phyloP scores from a whole-genome alignment of 2,113 vertebrate species.

The Amblyopsis rosae region DNA sequence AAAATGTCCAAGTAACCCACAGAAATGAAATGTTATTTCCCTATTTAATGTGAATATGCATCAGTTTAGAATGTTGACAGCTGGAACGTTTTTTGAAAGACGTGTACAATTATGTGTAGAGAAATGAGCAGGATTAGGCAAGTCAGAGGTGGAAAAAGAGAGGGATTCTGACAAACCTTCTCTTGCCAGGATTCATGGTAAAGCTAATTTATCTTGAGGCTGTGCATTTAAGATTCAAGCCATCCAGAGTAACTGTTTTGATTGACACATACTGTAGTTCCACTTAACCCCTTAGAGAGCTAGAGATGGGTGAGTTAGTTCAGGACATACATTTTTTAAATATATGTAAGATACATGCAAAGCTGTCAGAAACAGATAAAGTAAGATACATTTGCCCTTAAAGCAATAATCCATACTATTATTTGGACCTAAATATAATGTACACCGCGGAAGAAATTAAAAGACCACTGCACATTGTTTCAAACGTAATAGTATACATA shows the following conservation, averaged over 20 bases:
- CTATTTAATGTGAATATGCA: slow-evolving; percentile 52
- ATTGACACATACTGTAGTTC: slow-evolving; percentile 26
- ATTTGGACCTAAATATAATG: too few species aligned
- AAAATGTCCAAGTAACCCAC: slow-evolving; percentile 37
- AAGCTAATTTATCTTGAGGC: slow-evolving; percentile 50
- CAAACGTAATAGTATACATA: too few species aligned
- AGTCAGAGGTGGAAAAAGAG: slow-evolving; percentile 51
- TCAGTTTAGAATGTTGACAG: slow-evolving; percentile 46
- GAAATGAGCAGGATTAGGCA: slow-evolving; percentile 50
- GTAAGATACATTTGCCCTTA: slow-evolving; percentile 18
- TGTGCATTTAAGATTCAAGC: slow-evolving; percentile 46
- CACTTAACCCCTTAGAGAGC: slow-evolving; percentile 12
- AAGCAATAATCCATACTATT: slow-evolving; percentile 16
- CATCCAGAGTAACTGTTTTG: slow-evolving; percentile 25
- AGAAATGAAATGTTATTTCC: slow-evolving; percentile 32
- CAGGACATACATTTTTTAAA: slow-evolving; percentile 15
- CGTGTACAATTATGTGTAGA: slow-evolving; percentile 29
- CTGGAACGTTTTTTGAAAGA: slow-evolving; percentile 41
- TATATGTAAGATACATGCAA: slow-evolving; percentile 1
- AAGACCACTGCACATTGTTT: too few species aligned
- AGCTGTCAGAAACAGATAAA: slow-evolving; percentile 14
- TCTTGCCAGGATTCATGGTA: slow-evolving; percentile 37
- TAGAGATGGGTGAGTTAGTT: slow-evolving; percentile 6
- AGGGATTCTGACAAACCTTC: slow-evolving; percentile 33
- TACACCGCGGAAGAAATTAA: too few species aligned